Base-by-base conservation (phyloP, 2,888 invertebrate genomes). In the Drosophila merina region DNA sequence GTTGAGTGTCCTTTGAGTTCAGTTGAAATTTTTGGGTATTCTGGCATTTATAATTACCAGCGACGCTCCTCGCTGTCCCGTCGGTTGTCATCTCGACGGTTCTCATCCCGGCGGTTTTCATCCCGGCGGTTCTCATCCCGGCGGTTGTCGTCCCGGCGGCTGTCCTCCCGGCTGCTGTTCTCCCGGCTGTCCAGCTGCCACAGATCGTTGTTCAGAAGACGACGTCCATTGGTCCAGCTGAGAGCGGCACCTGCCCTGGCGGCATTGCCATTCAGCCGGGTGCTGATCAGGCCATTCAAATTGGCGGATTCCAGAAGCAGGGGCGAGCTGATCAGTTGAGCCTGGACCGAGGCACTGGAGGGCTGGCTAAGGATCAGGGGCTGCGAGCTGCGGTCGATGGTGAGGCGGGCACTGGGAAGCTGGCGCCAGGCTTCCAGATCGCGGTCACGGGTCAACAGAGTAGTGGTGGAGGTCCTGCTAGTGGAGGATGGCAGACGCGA, bases 331-430 rank as follows among this genome's bases (percentile, higher is more conserved):
- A 91, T 86, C 0, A 91, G 79, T 10, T 90, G 91, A 8, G 91
- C 88, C 63, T 91, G 91, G 4, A 91, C 88, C 0, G 90, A 84
- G 31, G 91, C 90, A 51, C 89, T 89, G 7, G 91, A 87, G 1
- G 91, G 91, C 28, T 90, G 91, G 0, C 87, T 76, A 4, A 91
- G 72, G 5, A 91, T 88, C 68, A 89, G 52, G 30, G 91, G 78
- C 59, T 89, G 80, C 28, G 70, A 31, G 6, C 72, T 83, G 45
- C 89, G 89, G 62, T 90, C 90, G 52, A 90, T 88, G 52, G 79
- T 79, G 3, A 89, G 68, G 44, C 88, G 79, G 20, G 81, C 79
- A 7, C 4, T 72, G 74, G 81, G 69, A 59, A 81, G 38, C 50
- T 81, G 81, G 0, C 86, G 85, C 79, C 86, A 76, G 36, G 88